phyloP scores from a whole-genome alignment of 1,140 invertebrate species.

The Telenomus remus region DNA sequence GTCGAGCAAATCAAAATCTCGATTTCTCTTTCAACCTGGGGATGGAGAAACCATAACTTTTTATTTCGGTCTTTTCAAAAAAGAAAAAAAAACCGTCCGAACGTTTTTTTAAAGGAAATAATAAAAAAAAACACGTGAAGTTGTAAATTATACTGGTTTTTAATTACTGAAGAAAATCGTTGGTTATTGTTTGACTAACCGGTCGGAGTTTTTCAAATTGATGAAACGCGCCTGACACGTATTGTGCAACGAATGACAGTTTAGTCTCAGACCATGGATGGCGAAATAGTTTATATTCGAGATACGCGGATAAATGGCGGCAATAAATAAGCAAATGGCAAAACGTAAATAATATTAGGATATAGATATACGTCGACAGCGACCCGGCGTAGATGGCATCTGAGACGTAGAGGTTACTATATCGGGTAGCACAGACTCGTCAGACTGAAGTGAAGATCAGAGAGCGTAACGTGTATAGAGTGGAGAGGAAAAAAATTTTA shows the following conservation, averaged over 20 bases:
- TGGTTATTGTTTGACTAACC: no score
- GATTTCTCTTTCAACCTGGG: no score
- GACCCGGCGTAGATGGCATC: slow-evolving; percentile 47
- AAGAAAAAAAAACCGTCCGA: no score
- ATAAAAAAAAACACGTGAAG: no score
- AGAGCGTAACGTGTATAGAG: slow-evolving; percentile 51
- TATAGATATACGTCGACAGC: slow-evolving; percentile 39
- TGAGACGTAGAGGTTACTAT: slow-evolving; percentile 48
- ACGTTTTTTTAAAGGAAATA: no score
- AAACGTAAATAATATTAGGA: slow-evolving; percentile 54
- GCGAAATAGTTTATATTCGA: slow-evolving; percentile 29
- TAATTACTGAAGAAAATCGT: no score
- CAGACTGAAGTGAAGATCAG: slow-evolving; percentile 52
- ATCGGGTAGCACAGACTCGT: slow-evolving; percentile 40
- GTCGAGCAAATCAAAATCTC: no score
- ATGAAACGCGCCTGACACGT: background rate
- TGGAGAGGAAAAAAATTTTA: slow-evolving; percentile 55
- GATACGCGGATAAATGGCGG: slow-evolving; percentile 25
- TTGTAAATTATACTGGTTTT: no score
- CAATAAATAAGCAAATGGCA: slow-evolving; percentile 54
- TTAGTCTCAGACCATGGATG: slow-evolving; percentile 22
- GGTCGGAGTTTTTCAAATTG: no score
- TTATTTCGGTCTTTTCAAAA: no score
- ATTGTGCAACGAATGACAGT: slow-evolving; percentile 23
- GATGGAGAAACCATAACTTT: no score